These are phyloP conservation scores for Mixornis gularis DNA, from an alignment of 2,113 vertebrate genomes.

Conservation along the genomic window DNA sequence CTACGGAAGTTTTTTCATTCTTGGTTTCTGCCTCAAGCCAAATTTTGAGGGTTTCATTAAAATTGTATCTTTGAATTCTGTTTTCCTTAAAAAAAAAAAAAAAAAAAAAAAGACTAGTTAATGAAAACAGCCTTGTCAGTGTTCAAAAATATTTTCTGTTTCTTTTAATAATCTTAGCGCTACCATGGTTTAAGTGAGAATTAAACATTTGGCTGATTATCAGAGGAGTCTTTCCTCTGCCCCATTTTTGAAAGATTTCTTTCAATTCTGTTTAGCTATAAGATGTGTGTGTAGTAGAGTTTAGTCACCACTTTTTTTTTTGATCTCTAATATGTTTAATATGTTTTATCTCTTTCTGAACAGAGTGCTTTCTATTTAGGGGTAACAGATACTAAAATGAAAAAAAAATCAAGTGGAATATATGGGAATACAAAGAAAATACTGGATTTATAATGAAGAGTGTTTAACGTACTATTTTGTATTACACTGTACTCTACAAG, in stretches of 20 bases:
- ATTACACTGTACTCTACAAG: neutral
- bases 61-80: neutral
- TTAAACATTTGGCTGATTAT: neutral
- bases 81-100: neutral
- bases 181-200: neutral
- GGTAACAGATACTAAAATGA: neutral
- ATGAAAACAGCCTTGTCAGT: neutral
- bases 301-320: neutral
- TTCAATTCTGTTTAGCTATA: neutral
- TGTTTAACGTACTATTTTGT: neutral
- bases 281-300: neutral
- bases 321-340: neutral
- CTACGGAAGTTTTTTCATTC: neutral
- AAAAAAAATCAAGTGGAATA: neutral
- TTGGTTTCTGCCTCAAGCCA: neutral
- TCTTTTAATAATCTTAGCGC: neutral
- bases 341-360: neutral
- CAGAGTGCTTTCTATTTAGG: neutral
- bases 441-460: neutral
- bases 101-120: neutral
- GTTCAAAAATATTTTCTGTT: neutral
- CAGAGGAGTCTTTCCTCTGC: neutral
- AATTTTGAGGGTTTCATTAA: neutral
- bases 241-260: neutral
- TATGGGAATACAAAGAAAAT: neutral